Base-by-base conservation (phyloP, 1,140 invertebrate species). In the Eciton burchellii region DNA sequence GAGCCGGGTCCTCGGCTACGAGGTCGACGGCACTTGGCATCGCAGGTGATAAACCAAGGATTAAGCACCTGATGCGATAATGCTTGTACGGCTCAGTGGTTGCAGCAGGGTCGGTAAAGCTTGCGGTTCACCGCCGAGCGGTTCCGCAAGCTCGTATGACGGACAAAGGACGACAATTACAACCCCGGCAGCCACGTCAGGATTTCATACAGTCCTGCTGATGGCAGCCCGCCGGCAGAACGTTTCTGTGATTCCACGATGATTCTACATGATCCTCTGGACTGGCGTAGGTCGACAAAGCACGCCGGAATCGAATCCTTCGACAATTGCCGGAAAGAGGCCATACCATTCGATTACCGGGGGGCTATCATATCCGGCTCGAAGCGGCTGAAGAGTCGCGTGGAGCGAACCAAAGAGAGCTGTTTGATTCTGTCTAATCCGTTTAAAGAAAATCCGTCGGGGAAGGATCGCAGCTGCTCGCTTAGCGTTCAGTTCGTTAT, bases 91-190 rank as follows among this genome's bases (percentile, higher is more conserved):
- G 86, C 70, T 63, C 83, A 68, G 82, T 71, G 87, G 79, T 83
- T 82, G 49, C 45, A 60, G 83, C 68, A 59, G 68, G 84, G 65
- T 60, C 54, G 54, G 84, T 82, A 88, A 90, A 88, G 86, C 82
- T 88, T 88, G 89, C 76, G 89, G 89, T 88, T 83, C 60, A 77
- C 89, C 89, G 47, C 87, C 73, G 62, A 79, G 84, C 68, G 71
- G 73, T 56, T 79, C 84, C 81, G 81, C 88, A 84, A 81, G 73
- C 89, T 88, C 88, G 88, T 84, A 85, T 90, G 88, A 89, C 87
- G 88, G 89, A 91, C 90, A 90, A 91, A 91, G 89, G 90, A 82
- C 88, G 89, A 90, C 89, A 91, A 91, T 91, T 91, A 91, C 90
- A 89, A 86, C 72, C 86, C 84, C 83, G 86, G 63, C 82, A 85